Conservation (phyloP, 2,797 vertebrate genomes). For the Muraenolepis orangiensis region DNA sequence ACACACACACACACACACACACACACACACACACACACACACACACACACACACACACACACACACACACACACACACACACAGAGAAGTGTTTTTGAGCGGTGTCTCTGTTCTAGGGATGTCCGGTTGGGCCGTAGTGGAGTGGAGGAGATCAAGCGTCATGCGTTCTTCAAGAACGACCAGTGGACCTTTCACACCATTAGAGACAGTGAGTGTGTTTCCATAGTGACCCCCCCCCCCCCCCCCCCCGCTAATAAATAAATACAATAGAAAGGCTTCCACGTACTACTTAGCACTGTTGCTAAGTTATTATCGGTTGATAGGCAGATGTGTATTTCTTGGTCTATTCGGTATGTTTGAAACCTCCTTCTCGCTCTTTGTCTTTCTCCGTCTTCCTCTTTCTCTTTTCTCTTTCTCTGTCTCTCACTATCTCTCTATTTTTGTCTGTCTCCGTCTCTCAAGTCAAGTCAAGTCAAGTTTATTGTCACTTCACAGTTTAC, state of each 20-base stretch:
- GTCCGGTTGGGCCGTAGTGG: constrained; percentile 93
- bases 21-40: neutral
- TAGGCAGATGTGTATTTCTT: neutral
- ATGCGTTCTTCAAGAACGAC: constrained; percentile 95
- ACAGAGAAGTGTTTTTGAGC: neutral
- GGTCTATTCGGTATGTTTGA: neutral
- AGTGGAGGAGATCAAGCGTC: constrained; percentile 94
- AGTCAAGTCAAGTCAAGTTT: no score
- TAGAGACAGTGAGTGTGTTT: constrained; percentile 85
- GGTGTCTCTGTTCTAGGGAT: constrained; percentile 79
- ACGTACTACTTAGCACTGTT: neutral
- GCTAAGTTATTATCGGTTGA: neutral
- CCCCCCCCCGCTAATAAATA: neutral
- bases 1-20: neutral
- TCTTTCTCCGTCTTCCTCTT: neutral
- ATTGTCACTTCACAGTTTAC: no score
- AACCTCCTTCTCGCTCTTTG: neutral
- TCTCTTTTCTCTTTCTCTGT: neutral
- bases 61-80: neutral
- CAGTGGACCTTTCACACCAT: constrained; percentile 97
- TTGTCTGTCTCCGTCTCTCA: neutral
- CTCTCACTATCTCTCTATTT: neutral
- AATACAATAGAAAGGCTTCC: neutral
- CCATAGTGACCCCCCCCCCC: neutral
- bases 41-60: neutral